phyloP scores from a whole-genome alignment of 2,113 vertebrate genomes.

The Barbus barbus region DNA sequence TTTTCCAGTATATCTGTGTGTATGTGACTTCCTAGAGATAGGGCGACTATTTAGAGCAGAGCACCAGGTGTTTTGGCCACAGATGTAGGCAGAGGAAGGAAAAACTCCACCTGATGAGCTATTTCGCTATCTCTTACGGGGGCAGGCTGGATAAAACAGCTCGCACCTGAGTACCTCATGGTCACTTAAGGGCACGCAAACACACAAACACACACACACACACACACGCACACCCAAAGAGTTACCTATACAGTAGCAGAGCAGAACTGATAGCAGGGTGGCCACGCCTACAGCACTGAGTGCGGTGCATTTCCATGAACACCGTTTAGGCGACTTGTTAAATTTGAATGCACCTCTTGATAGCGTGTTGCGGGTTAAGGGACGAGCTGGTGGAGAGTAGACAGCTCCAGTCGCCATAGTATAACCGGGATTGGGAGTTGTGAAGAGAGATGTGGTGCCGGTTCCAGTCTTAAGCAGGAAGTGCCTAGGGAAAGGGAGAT shows the following conservation, averaged over 20 bases:
- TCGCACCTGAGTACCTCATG: conserved; percentile 63
- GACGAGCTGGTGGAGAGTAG: conserved; percentile 94
- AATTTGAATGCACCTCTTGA: conserved; percentile 98
- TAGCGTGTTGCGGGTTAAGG: conserved; percentile 91
- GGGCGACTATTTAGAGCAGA: conserved; percentile 61
- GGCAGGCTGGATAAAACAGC: conserved; percentile 57
- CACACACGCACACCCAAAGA: conserved; percentile 52
- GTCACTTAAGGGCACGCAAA: not conserved
- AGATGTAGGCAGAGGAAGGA: conserved; percentile 67
- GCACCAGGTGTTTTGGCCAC: conserved; percentile 70
- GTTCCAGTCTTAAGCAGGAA: conserved; percentile 99
- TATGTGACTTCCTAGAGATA: conserved; percentile 22
- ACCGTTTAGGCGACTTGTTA: conserved; percentile 96
- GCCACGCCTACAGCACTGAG: conserved; percentile 93
- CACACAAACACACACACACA: conserved; percentile 45
- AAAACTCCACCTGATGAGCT: conserved; percentile 67
- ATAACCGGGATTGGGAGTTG: conserved; percentile 94
- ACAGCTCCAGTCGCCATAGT: conserved; percentile 98
- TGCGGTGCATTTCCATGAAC: conserved; percentile 98
- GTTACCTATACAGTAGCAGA: conserved; percentile 97
- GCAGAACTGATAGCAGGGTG: conserved; percentile 89
- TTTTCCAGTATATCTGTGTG: conserved; percentile 22
- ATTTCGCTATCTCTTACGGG: conserved; percentile 37
- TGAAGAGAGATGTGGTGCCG: conserved; percentile 95
- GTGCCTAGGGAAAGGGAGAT: conserved; percentile 77